A percentile compares a stretch with the other conserved stretches of the same genome.
phyloP scores from a whole-genome alignment of 2,888 invertebrate species.

The Apotomis turbidana region DNA sequence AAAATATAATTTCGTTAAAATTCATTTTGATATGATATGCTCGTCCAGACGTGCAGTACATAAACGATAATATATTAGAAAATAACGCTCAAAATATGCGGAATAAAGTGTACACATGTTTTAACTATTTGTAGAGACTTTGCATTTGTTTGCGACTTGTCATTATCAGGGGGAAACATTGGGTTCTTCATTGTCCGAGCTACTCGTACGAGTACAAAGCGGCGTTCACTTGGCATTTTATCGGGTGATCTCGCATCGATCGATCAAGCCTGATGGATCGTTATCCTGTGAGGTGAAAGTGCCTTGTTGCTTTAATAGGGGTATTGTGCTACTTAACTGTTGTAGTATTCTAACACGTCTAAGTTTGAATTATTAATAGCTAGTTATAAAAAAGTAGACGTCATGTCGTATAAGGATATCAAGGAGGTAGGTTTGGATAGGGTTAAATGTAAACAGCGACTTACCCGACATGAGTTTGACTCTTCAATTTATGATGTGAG shows the following conservation, averaged over 20 bases:
- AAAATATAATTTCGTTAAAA: not conserved
- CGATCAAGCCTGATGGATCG: slow-evolving; percentile 65
- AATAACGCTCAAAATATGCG: not conserved
- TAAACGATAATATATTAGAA: not conserved
- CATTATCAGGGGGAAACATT: slow-evolving; percentile 52
- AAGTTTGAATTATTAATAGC: slow-evolving; percentile 1
- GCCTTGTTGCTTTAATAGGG: slow-evolving; percentile 45
- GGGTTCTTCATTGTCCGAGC: slow-evolving; percentile 52
- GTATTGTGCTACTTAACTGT: slow-evolving; percentile 50
- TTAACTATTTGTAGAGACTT: slow-evolving; percentile 8
- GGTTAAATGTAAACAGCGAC: no score
- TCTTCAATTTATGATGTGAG: no score
- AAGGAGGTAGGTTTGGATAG: not conserved
- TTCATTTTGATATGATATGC: slow-evolving; percentile 37
- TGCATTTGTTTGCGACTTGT: no score
- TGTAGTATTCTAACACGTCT: slow-evolving; percentile 23
- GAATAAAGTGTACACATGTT: not conserved
- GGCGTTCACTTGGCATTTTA: slow-evolving; percentile 53
- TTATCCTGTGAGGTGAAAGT: slow-evolving; percentile 65
- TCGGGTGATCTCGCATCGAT: slow-evolving; percentile 55
- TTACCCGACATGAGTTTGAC: no score
- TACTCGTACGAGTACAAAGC: slow-evolving; percentile 26
- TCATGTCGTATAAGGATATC: not conserved
- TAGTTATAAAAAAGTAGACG: not conserved
- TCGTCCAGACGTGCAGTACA: slow-evolving; percentile 18